Evolutionary conservation across 2,888 invertebrate genomes (phyloP), one percentile per base, ranked within the genome.

Genomic region (Limnephilus marmoratus): DNA sequence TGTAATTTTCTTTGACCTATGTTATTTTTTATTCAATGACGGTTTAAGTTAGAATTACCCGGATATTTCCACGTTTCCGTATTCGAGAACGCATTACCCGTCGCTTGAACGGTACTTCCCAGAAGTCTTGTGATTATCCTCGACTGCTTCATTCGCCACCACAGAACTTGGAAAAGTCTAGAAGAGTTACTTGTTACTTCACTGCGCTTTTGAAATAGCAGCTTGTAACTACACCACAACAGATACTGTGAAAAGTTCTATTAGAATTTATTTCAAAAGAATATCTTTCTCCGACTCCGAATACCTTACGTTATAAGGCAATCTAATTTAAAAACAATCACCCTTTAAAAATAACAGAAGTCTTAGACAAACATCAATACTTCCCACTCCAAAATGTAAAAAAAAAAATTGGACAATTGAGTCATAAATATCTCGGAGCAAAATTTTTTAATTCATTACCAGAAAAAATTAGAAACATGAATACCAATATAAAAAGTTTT

Each of bases 81-180:
- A 34, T 83, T 83, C 37, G 9, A 83, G 83, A 34, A 83, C 34
- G 45, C 85, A 85, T 85, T 49, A 85, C 49, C 85, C 85, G 45
- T 85, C 41, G 3, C 83, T 85, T 41, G 85, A 85, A 45, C 85
- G 41, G 41, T 85, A 83, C 37, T 24, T 83, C 37, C 37, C 34
- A 13, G 31, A 37, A 31, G 83, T 53, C 87, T 87, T 88, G 88
- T 80, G 88, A 88, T 88, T 88, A 88, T 80, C 80, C 85, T 45
- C 45, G 37, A n/a, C 85, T 85, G 85, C 15, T 85, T 85, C 85
- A 45, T 85, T 85, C 53, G 18, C 18, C 24, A 18, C 53, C 53
- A 68, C 24, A 68, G 53, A 68, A 68, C 53, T 68, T 68, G 53
- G 53, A 68, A 68, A 68, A 68, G 53, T 68, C 53, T 68, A 68